phyloP scores from a whole-genome alignment of 2,797 vertebrate genomes.

The Lagocephalus sceleratus region DNA sequence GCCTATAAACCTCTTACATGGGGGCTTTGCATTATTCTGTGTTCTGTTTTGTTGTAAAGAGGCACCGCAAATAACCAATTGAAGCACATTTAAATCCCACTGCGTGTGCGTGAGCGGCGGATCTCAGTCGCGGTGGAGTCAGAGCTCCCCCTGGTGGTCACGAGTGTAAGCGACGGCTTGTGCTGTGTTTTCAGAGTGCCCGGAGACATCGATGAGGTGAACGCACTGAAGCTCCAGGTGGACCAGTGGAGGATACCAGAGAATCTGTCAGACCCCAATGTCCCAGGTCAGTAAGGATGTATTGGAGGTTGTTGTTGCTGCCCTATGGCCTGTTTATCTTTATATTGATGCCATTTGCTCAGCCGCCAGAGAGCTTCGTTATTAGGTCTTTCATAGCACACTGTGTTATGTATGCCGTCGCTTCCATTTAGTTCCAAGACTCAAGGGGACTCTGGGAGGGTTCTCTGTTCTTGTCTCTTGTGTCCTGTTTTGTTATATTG shows the following conservation, averaged over 20 bases:
- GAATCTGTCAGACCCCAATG: conserved; percentile 85
- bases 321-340: no score
- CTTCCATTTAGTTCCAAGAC: no score
- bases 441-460: no score
- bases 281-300: conserved; percentile 77
- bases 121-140: conserved; percentile 2
- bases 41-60: conserved; percentile 25
- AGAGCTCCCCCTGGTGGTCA: conserved; percentile 65
- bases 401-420: no score
- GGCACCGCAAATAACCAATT: conserved; percentile 32
- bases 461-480: not conserved
- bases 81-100: conserved; percentile 30
- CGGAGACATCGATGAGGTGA: conserved; percentile 92
- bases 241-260: conserved; percentile 92
- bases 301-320: not conserved
- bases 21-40: conserved; percentile 3
- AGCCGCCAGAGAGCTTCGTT: not conserved
- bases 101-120: conserved; percentile 23
- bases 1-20: not conserved
- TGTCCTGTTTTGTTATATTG: not conserved
- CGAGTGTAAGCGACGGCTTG: conserved; percentile 23
- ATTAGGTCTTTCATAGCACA: not conserved
- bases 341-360: not conserved
- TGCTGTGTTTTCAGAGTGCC: conserved; percentile 76
- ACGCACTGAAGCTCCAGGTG: conserved; percentile 88